Conservation (phyloP, 2,888 invertebrate species). For the Tridacna crocea region DNA sequence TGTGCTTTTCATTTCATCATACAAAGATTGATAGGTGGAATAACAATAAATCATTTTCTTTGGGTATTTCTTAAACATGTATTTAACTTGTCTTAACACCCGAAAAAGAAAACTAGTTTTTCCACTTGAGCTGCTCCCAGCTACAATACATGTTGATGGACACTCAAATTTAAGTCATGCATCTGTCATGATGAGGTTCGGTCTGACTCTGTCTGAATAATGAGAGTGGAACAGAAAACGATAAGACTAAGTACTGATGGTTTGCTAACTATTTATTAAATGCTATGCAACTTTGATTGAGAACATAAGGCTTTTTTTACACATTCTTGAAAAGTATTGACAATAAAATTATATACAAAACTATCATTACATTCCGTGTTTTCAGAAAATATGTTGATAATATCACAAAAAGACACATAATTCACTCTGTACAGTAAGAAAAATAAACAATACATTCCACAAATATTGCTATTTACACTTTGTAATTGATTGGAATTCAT, state of each 20-base stretch:
- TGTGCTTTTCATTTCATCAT: constrained; percentile 39
- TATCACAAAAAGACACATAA: constrained; percentile 44
- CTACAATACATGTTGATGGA: constrained; percentile 43
- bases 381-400: constrained; percentile 44
- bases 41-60: constrained; percentile 45
- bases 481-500: constrained; percentile 42
- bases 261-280: constrained; percentile 27
- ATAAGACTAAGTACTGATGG: not conserved
- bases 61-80: constrained; percentile 39
- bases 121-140: constrained; percentile 44
- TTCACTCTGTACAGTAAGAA: constrained; percentile 42
- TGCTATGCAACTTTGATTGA: constrained; percentile 40
- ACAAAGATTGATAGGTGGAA: constrained; percentile 40
- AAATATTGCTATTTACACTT: constrained; percentile 46
- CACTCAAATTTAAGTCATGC: constrained; percentile 49
- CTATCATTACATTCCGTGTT: constrained; percentile 37
- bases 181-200: constrained; percentile 24
- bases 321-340: constrained; percentile 34
- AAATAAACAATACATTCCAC: constrained; percentile 57
- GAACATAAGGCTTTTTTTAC: constrained; percentile 5
- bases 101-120: constrained; percentile 46
- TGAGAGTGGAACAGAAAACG: not conserved
- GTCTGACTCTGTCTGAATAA: not conserved
- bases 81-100: constrained; percentile 32
- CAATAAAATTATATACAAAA: constrained; percentile 44